Conservation (phyloP, 2,797 vertebrate genomes). For the Rhyacichthys aspro region DNA sequence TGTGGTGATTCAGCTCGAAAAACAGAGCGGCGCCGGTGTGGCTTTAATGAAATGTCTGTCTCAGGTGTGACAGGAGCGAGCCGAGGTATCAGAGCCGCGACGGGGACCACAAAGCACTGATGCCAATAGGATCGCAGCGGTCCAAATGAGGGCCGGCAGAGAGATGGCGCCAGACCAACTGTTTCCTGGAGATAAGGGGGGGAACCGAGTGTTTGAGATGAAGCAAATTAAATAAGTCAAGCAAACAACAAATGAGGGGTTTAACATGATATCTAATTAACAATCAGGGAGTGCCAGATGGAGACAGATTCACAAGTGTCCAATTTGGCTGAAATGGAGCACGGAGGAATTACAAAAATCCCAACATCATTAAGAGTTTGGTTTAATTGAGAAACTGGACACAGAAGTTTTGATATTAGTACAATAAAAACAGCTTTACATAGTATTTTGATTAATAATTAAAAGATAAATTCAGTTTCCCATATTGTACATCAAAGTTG, state of each 20-base stretch:
- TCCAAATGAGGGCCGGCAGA: conserved; percentile 59
- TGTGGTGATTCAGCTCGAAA: conserved; percentile 34
- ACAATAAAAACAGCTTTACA: background rate
- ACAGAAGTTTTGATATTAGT: conserved; percentile 5
- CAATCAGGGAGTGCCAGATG: conserved; percentile 62
- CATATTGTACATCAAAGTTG: too few species aligned
- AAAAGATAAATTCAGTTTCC: too few species aligned
- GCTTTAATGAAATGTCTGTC: conserved; percentile 70
- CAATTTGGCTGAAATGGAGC: conserved; percentile 42
- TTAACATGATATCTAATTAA: conserved; percentile 74
- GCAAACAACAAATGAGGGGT: conserved; percentile 56
- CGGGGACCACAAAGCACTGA: conserved; percentile 63
- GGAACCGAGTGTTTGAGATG: conserved; percentile 58
- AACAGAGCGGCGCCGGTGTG: conserved; percentile 46
- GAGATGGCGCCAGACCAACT: conserved; percentile 74
- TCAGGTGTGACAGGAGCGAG: conserved; percentile 58
- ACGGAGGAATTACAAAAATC: conserved; percentile 18
- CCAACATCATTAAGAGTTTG: conserved; percentile 11
- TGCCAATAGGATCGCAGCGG: conserved; percentile 58
- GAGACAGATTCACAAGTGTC: conserved; percentile 38
- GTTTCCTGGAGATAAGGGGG: conserved; percentile 75
- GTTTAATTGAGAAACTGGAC: conserved; percentile 6
- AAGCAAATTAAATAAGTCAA: conserved; percentile 68
- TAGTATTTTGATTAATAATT: too few species aligned
- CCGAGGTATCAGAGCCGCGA: conserved; percentile 50